Evolutionary conservation across 1,140 invertebrate genomes (phyloP), one percentile per base, ranked within the genome.

Genomic region (Calosoma granatense): DNA sequence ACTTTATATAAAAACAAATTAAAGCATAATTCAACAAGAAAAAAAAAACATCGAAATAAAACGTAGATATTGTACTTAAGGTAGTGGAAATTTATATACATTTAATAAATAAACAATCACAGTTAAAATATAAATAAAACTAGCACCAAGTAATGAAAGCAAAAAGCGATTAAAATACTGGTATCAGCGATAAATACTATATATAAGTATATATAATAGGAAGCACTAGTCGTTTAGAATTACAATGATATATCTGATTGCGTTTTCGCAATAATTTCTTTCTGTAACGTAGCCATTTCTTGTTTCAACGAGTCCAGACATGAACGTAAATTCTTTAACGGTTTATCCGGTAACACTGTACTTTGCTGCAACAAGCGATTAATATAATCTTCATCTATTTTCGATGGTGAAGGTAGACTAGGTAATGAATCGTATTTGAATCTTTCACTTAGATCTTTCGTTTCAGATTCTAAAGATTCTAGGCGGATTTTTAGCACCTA

Each of bases 271-370:
- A 12, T 9, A 21, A 53, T 22, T 22, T 53, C 20, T 53, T 53
- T 53, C 15, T 53, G 51, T 22, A 53, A 53, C 19, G 19, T 20
- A 11, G 20, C 21, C 51, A 53, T 53, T 53, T 53, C 51, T 11
- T 53, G 51, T 53, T 53, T 53, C 22, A 53, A 53, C 4, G 51
- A 53, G 22, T 53, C 51, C 9, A 53, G 15, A 22, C 51, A 53
- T 11, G 19, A 21, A 6, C 21, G 17, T 4, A 53, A 20, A 53
- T 53, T 53, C 4, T 53, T 53, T 2, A 53, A 15, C 19, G 51
- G 51, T 22, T 20, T 53, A 53, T 53, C 17, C 22, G 21, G 21
- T 19, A 15, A 20, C 51, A 53, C 11, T 11, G 19, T 53, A 22
- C 21, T 53, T 53, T 53, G 51, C 22, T 53, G 51, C 4, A 53